Conservation (phyloP, 2,113 vertebrate genomes). For the Strix aluco region DNA sequence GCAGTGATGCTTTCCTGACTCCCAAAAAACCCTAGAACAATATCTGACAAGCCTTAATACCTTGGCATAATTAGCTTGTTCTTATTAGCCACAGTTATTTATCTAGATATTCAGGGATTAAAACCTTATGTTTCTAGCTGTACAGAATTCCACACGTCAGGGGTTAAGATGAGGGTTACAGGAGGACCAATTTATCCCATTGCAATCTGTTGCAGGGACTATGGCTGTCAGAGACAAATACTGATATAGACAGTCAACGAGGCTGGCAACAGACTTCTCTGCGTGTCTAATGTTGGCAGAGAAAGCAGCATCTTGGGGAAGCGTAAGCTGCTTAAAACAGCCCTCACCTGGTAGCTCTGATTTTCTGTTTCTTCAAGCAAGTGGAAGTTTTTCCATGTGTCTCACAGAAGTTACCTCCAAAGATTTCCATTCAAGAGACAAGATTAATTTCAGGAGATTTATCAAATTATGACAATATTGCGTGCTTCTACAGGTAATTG, state of each 20-base stretch:
- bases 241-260: accelerated
- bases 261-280: background rate
- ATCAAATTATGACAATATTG: background rate
- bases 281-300: background rate
- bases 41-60: background rate
- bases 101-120: background rate
- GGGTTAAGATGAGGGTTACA: background rate
- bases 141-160: background rate
- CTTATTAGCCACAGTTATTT: background rate
- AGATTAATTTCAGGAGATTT: background rate
- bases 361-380: background rate
- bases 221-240: background rate
- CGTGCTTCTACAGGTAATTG: background rate
- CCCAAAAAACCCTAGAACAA: background rate
- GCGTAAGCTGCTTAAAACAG: background rate
- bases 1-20: background rate
- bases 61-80: background rate
- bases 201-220: background rate
- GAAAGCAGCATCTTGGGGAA: background rate
- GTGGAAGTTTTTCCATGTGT: background rate
- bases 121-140: background rate
- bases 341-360: background rate
- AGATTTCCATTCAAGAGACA: background rate
- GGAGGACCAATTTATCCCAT: background rate
- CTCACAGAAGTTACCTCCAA: background rate